Percentiles rank a stretch among this genome's conserved stretches.
Evolutionary conservation across 2,113 vertebrate species (phyloP).

Genomic region (Prietella phreatophila): DNA sequence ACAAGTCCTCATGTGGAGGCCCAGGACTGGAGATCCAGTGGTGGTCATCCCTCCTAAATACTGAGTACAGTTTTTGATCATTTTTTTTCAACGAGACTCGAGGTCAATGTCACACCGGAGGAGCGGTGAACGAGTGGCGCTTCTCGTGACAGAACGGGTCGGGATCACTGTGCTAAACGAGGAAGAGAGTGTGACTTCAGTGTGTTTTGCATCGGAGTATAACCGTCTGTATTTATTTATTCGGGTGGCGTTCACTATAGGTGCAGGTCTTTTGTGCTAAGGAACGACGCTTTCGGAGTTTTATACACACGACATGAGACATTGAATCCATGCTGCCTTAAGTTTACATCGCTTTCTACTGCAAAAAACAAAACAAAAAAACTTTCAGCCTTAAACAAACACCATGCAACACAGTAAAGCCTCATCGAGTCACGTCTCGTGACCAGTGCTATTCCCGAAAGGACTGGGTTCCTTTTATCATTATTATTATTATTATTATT

Average conservation of each 20-base stretch:
- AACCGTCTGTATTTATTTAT: slow-evolving; percentile 59
- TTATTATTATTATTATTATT: not conserved
- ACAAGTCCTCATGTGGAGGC: slow-evolving; percentile 99
- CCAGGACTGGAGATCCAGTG: slow-evolving; percentile 80
- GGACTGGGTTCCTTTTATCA: not conserved
- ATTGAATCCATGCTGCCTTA: slow-evolving; percentile 89
- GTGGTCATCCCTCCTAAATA: slow-evolving; percentile 95
- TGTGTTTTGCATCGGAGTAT: slow-evolving; percentile 53
- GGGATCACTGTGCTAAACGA: slow-evolving; percentile 86
- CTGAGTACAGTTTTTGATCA: slow-evolving; percentile 54
- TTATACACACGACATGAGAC: slow-evolving; percentile 60
- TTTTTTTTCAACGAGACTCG: not conserved
- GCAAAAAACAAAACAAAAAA: slow-evolving; percentile 64
- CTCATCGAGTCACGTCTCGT: slow-evolving; percentile 38
- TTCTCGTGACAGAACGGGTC: slow-evolving; percentile 84
- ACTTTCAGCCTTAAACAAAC: slow-evolving; percentile 85
- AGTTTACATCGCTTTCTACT: slow-evolving; percentile 82
- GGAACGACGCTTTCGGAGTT: slow-evolving; percentile 51
- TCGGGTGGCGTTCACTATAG: slow-evolving; percentile 18
- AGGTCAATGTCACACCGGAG: not conserved
- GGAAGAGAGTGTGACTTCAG: slow-evolving; percentile 28
- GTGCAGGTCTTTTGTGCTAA: slow-evolving; percentile 44
- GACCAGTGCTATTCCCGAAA: not conserved
- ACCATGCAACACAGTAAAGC: slow-evolving; percentile 71
- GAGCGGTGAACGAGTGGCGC: slow-evolving; percentile 10